Base-by-base conservation (phyloP, 2,113 vertebrate genomes). In the Peromyscus californicus region DNA sequence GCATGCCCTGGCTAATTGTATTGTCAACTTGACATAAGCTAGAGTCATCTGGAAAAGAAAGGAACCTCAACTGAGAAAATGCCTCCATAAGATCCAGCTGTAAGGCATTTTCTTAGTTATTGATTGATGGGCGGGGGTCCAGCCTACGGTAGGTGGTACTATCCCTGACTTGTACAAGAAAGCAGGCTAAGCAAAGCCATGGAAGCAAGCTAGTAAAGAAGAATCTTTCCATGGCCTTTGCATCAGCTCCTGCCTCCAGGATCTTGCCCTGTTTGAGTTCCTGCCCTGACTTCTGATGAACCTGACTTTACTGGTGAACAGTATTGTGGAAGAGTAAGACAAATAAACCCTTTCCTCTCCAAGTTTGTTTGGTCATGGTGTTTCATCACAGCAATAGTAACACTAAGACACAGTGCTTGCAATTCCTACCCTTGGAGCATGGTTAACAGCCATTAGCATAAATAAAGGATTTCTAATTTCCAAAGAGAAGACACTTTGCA, bases 401-500 rank as follows among this genome's bases (percentile, higher is more conserved):
- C 59, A 36, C 17, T 51, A 26, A n/a, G 85, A 72, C 21, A 33
- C 48, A 79, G 42, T 24, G 29, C 33, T 69, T 51, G 61, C 36
- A 26, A 45, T 65, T 69, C 61, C 72, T 89, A 21, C 17, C n/a
- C 21, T 89, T 59, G 70, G n/a, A 42, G 26, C 29, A 31, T 61
- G 59, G 80, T 72, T 85, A 96, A 88, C 15, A 63, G 70, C 74
- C 2, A 8, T 5, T 95, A 61, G 29, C 95, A 67, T 90, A 91
- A 90, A 39, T 57, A 82, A 75, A 57, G 3, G 83, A 69, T 36
- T 88, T 76, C 86, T 94, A 84, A 48, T 91, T 97, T 91, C 42
- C 13, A 93, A 96, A 92, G 61, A 89, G 39, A 67, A 83, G 93
- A 93, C 59, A 79, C 90, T 94, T 1, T 70, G 1, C 61, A 5